Conservation (phyloP, 2,888 invertebrate species). For the Lepidocyrtinus sp. region DNA sequence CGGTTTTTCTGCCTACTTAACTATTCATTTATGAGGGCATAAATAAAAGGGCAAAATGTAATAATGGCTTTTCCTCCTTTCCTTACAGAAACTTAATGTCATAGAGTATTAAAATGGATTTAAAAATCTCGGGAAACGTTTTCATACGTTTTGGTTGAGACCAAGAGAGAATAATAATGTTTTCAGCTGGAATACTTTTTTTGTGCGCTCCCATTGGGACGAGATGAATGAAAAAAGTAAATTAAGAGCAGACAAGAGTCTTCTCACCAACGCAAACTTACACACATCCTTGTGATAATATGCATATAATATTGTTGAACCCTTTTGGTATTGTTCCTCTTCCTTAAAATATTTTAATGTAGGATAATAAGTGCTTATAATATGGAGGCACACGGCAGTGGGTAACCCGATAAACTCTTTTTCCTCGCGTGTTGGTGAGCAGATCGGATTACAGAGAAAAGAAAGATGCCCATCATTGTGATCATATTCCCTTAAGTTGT, state of each 20-base stretch:
- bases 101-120: conserved; percentile 53
- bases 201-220: conserved; percentile 35
- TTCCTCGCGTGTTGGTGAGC: conserved; percentile 55
- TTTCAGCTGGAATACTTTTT: conserved; percentile 35
- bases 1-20: conserved; percentile 38
- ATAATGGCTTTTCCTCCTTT: conserved; percentile 51
- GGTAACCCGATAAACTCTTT: conserved; percentile 55
- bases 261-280: neutral
- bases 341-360: conserved; percentile 15
- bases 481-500: conserved; percentile 11
- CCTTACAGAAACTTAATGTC: conserved; percentile 38
- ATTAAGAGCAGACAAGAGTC: conserved; percentile 33
- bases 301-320: conserved; percentile 9
- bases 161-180: conserved; percentile 5
- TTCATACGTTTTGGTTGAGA: conserved; percentile 30
- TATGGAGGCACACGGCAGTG: conserved; percentile 16
- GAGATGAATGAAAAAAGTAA: conserved; percentile 35
- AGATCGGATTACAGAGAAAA: conserved; percentile 57
- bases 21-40: conserved; percentile 49
- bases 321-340: conserved; percentile 8
- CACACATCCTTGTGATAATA: neutral
- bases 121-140: conserved; percentile 33
- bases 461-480: conserved; percentile 44
- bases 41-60: conserved; percentile 47
- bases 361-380: conserved; percentile 14